Percentiles rank a stretch among this genome's conserved stretches.
phyloP scores from a whole-genome alignment of 1,140 invertebrate genomes.

The Lordiphosa mommai region DNA sequence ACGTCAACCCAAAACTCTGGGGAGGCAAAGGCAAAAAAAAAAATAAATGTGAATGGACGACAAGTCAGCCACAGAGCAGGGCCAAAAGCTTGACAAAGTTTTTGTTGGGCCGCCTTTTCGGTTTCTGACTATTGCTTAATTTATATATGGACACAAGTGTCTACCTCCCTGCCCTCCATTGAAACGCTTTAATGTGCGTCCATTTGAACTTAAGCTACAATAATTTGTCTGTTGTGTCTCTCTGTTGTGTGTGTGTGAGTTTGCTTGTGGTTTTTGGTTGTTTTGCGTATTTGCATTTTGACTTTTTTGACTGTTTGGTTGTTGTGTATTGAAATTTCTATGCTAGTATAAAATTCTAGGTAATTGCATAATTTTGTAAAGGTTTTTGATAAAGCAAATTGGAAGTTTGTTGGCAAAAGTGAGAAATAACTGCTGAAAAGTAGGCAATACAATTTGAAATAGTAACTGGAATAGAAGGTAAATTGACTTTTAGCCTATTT shows the following conservation, averaged over 20 bases:
- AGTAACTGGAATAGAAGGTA: no score
- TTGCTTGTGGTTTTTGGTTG: slow-evolving; percentile 1
- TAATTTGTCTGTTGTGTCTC: slow-evolving; percentile 36
- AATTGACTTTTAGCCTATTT: no score
- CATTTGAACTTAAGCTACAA: slow-evolving; percentile 50
- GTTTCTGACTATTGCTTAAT: slow-evolving; percentile 35
- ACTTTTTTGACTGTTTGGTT: slow-evolving; percentile 11
- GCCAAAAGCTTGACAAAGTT: slow-evolving; percentile 36
- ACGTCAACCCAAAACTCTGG: slow-evolving; percentile 13
- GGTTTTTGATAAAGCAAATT: neutral
- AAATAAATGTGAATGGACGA: slow-evolving; percentile 14
- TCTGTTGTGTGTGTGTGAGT: neutral
- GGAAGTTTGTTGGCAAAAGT: neutral
- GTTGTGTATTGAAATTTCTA: slow-evolving; percentile 19
- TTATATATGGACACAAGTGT: slow-evolving; percentile 7
- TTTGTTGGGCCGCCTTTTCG: slow-evolving; percentile 23
- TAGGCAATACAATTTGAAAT: no score
- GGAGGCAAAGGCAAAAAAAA: slow-evolving; percentile 6
- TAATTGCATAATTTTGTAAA: slow-evolving; percentile 11
- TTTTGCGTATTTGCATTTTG: slow-evolving; percentile 35
- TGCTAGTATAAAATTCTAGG: slow-evolving; percentile 30
- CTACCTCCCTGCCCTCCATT: neutral
- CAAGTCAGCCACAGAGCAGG: neutral
- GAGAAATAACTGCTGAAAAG: no score
- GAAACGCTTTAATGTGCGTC: slow-evolving; percentile 35